phyloP scores from a whole-genome alignment of 2,888 invertebrate species.

The Nomada lathburiana region DNA sequence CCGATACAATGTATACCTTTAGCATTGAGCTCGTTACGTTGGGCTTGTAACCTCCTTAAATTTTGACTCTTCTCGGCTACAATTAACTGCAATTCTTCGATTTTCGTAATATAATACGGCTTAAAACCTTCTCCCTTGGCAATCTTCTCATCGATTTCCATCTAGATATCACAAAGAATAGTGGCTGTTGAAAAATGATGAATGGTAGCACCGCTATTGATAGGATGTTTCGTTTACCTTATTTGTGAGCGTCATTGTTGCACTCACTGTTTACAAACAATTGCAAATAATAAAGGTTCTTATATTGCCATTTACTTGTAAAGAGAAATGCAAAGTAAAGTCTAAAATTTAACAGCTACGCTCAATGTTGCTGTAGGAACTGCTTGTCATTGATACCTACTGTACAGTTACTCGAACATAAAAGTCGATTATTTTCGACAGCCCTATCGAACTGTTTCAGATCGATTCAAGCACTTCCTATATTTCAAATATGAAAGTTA shows the following conservation, averaged over 20 bases:
- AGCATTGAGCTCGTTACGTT: constrained; percentile 99
- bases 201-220: background rate
- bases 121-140: constrained; percentile 94
- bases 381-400: constrained; percentile 57
- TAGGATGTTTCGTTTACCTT: constrained; percentile 72
- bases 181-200: background rate
- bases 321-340: background rate
- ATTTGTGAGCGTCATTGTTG: constrained; percentile 80
- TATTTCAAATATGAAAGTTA: background rate
- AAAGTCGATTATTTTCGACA: constrained; percentile 4
- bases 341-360: constrained; percentile 19
- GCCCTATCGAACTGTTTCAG: background rate
- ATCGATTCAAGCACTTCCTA: background rate
- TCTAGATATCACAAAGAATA: constrained; percentile 83
- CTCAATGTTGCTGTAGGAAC: constrained; percentile 32
- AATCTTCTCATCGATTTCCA: constrained; percentile 89
- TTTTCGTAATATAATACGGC: constrained; percentile 98
- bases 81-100: constrained; percentile 97
- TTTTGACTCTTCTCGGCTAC: constrained; percentile 99
- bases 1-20: constrained; percentile 89
- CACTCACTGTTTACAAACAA: constrained; percentile 34
- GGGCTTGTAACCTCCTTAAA: constrained; percentile 97
- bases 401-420: background rate
- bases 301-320: constrained; percentile 49
- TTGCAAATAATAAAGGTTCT: constrained; percentile 13